Base-by-base conservation (phyloP, 2,888 invertebrate genomes). In the Drosophila sordidapex region DNA sequence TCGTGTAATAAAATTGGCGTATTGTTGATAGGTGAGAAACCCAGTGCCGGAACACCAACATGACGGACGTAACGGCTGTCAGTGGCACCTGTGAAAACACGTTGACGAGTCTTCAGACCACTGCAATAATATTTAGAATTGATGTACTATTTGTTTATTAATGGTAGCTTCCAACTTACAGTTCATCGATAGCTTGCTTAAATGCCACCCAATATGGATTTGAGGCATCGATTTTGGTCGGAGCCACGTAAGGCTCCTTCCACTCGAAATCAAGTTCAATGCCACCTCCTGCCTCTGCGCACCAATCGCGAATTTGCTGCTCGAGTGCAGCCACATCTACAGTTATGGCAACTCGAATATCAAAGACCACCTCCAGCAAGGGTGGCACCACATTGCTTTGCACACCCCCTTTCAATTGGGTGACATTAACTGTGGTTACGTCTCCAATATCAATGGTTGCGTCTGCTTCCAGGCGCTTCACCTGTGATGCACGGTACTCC, bases 1-100 rank as follows among this genome's bases (percentile, higher is more conserved):
- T 98, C 97, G 90, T 99, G 99, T 4, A 99, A 94, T 4, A 97
- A 94, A 6, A 97, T 95, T 0, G 96, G 96, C 0, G 98, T 98
- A 89, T 96, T 95, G 86, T 96, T 96, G 94, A 98, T 97, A 0
- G 98, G 98, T 0, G 98, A 97, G 93, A 99, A 98, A 29, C 98
- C 97, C 70, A 99, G 94, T 0, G 98, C 98, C 5, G 97, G 97
- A 65, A 97, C 94, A 15, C 97, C 97, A 49, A 95, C 90, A 95
- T 95, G 87, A n/a, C 98, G 95, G 10, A 98, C 92, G 90, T 95
- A 98, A 72, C 98, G 95, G 87, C 96, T 96, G 91, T 99, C 99
- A 0, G 98, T 98, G 25, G 96, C 97, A 0, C 97, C 98, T 0
- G 97, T 96, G 91, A 98, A 98, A 66, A 98, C 96, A 79, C 96